A percentile compares a stretch with the other conserved stretches of the same genome.
Evolutionary conservation across 2,113 vertebrate genomes (phyloP).

Genomic region (Hippolais icterina): DNA sequence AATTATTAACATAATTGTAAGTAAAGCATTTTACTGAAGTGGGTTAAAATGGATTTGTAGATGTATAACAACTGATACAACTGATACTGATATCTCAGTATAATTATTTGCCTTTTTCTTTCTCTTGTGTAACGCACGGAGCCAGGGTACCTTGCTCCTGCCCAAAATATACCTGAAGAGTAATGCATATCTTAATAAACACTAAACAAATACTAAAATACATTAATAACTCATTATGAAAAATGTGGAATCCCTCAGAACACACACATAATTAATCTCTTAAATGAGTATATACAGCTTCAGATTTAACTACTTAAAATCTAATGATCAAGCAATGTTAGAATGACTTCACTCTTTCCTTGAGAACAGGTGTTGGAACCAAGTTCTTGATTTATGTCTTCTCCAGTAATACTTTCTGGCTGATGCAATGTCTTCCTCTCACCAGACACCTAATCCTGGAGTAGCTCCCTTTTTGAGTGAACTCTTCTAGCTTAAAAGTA

Average conservation of each 20-base stretch:
- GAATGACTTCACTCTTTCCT: neutral
- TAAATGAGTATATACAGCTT: neutral
- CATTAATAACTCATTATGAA: neutral
- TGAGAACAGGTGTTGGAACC: neutral
- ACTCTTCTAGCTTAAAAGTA: neutral
- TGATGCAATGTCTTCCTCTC: neutral
- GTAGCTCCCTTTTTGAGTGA: neutral
- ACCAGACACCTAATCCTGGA: neutral
- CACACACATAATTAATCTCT: neutral
- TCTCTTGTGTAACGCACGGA: neutral
- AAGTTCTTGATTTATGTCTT: neutral
- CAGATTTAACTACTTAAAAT: neutral
- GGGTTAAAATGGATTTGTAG: neutral
- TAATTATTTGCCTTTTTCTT: neutral
- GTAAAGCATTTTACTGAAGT: neutral
- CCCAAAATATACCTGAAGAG: neutral
- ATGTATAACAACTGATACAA: neutral
- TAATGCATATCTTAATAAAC: neutral
- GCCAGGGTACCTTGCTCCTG: neutral
- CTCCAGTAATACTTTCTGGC: neutral
- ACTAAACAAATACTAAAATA: neutral
- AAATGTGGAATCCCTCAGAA: neutral
- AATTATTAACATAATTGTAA: neutral
- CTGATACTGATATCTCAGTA: neutral
- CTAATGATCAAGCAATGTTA: neutral